Conservation (phyloP, 2,797 vertebrate genomes). For the Aldrovandia affinis region DNA sequence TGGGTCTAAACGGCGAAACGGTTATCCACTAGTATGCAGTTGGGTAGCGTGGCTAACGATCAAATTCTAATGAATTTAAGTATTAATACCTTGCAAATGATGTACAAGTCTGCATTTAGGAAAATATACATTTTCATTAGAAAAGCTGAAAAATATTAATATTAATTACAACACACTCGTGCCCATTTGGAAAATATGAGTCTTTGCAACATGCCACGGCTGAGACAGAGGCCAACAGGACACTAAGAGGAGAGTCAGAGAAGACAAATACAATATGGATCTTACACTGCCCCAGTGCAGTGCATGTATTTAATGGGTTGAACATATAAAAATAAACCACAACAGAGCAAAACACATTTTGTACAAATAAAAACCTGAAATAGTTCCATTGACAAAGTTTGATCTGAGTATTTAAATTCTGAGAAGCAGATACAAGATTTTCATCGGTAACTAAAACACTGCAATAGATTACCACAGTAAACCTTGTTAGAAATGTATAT, state of each 20-base stretch:
- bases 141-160: too few relatives aligned
- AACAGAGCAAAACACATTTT: conserved; percentile 83
- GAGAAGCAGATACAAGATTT: conserved; percentile 85
- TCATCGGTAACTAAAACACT: conserved; percentile 87
- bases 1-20: conserved; percentile 41
- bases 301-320: conserved; percentile 75
- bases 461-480: conserved; percentile 84
- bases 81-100: conserved; percentile 49
- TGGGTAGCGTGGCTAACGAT: conserved; percentile 51
- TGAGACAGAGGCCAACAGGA: not conserved
- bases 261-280: conserved; percentile 70
- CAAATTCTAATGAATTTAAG: conserved; percentile 48
- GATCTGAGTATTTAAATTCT: conserved; percentile 83
- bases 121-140: conserved; percentile 32
- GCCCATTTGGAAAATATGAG: not conserved
- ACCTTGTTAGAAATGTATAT: conserved; percentile 91
- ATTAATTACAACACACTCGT: too few relatives aligned
- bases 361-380: conserved; percentile 93
- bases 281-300: conserved; percentile 74
- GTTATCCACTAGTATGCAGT: conserved; percentile 37
- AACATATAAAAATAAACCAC: conserved; percentile 81
- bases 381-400: conserved; percentile 90
- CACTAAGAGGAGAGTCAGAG: conserved; percentile 52
- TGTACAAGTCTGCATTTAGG: conserved; percentile 59
- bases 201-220: not conserved